Base-by-base conservation (phyloP, 2,797 vertebrate genomes). In the Simalia tracyae region DNA sequence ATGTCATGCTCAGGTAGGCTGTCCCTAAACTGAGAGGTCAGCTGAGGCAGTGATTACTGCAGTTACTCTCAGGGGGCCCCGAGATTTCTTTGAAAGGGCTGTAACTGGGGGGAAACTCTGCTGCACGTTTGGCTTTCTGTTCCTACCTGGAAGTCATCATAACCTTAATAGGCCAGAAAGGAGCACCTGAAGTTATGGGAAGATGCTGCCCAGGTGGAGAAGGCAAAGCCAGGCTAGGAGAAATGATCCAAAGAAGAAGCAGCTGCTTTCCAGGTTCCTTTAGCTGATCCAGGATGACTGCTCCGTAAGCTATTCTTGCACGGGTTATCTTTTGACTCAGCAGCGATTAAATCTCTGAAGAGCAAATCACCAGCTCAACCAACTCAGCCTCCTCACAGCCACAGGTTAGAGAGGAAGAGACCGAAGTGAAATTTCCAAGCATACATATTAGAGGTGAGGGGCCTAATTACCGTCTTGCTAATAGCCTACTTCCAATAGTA, bases 41-140 rank as follows among this genome's bases (percentile, higher is more conserved):
- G 31, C 17, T 42, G 31, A 76, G 56, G 42, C 68, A 72, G n/a
- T 36, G 46, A 54, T 28, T 46, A 28, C 3, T 42, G 42, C 42
- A 3, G 88, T 89, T 66, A 36, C 86, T 72, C 42, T 76, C 31
- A 81, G 89, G 60, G n/a, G 2, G 56, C 36, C 81, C 28, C 36
- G 46, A 56, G 60, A 50, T 72, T 72, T 50, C 36, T 90, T 54
- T 56, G 14, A 56, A 90, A 90, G 59, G 36, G 36, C 81, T 86
- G 46, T 92, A 50, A 28, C 42, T 28, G 31, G 63, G 68, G 36
- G 59, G 46, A 87, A 31, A 56, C 9, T 26, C 56, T 63, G 64
- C 90, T 84, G 85, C 66, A 57, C 9, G 85, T 84, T 86, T 92
- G 85, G 89, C 50, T 90, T 63, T 87, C 26, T 90, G n/a, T 92